Evolutionary conservation across 2,113 vertebrate species (phyloP).

Genomic region (Chunga burmeisteri): DNA sequence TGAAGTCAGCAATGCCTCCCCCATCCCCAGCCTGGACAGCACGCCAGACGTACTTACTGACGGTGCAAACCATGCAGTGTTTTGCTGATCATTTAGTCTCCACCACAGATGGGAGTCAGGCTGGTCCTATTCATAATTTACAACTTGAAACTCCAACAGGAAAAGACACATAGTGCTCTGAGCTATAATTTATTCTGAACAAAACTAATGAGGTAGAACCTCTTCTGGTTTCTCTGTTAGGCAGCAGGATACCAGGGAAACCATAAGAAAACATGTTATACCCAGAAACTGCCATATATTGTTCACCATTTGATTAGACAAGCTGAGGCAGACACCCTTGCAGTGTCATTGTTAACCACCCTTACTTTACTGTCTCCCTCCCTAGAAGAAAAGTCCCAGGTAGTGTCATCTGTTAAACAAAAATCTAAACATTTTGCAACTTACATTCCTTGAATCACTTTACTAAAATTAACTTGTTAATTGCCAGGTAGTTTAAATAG

Average conservation of each 20-base stretch:
- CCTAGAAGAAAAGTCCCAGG: background rate
- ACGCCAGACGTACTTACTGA: background rate
- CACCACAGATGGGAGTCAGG: background rate
- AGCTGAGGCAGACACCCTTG: background rate
- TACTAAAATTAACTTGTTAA: background rate
- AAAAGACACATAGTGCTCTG: background rate
- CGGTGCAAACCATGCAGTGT: background rate
- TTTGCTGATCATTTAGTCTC: constrained; percentile 24
- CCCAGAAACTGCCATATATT: background rate
- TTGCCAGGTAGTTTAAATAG: background rate
- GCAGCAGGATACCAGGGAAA: background rate
- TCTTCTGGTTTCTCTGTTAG: background rate
- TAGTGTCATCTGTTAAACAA: background rate
- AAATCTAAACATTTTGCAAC: background rate
- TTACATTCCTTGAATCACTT: background rate
- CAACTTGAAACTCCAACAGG: background rate
- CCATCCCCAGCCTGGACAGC: background rate
- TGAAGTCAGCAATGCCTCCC: background rate
- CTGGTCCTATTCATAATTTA: constrained; percentile 51
- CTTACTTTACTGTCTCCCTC: background rate
- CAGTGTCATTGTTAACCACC: background rate
- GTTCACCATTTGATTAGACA: background rate
- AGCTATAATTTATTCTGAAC: constrained; percentile 14
- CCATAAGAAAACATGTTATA: background rate
- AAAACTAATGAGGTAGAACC: constrained; percentile 6